These are phyloP conservation scores for Lutraria rhynchaena DNA, from an alignment of 1,140 invertebrate genomes.

Conservation along the genomic window DNA sequence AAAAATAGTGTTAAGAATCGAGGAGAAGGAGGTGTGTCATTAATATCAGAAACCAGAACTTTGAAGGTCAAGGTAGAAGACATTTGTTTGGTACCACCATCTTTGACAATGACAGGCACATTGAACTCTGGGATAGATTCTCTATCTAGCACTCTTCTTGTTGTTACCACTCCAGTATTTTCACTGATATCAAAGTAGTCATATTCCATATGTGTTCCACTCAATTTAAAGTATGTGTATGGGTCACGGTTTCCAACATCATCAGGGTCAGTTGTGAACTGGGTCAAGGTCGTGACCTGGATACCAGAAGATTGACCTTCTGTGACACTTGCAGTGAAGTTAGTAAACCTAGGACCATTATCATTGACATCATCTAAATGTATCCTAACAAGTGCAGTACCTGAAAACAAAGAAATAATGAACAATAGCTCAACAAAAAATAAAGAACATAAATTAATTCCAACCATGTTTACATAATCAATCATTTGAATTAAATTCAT, in stretches of 20 bases:
- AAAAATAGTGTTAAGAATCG: constrained; percentile 92
- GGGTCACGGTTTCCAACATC: constrained; percentile 86
- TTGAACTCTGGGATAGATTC: constrained; percentile 88
- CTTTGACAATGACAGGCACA: constrained; percentile 92
- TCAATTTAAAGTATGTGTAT: constrained; percentile 91
- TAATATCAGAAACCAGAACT: constrained; percentile 93
- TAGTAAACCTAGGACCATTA: constrained; percentile 92
- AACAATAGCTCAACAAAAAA: too few species aligned
- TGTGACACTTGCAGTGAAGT: constrained; percentile 90
- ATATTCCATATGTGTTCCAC: constrained; percentile 82
- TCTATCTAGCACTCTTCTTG: constrained; percentile 90
- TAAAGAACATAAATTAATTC: too few species aligned
- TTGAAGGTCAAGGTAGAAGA: constrained; percentile 91
- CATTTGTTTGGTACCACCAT: constrained; percentile 91
- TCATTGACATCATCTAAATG: constrained; percentile 94
- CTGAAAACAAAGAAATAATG: constrained; percentile 78
- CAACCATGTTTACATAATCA: too few species aligned
- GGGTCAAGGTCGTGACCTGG: constrained; percentile 90
- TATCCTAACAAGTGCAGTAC: constrained; percentile 91
- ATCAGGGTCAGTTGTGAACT: constrained; percentile 91
- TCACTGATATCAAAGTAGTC: constrained; percentile 90
- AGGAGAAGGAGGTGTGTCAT: constrained; percentile 94
- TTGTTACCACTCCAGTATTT: constrained; percentile 90
- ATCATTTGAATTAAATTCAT: too few species aligned
- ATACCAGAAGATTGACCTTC: constrained; percentile 95